Conservation (phyloP, 2,797 vertebrate genomes). For the Mergus octosetaceus region DNA sequence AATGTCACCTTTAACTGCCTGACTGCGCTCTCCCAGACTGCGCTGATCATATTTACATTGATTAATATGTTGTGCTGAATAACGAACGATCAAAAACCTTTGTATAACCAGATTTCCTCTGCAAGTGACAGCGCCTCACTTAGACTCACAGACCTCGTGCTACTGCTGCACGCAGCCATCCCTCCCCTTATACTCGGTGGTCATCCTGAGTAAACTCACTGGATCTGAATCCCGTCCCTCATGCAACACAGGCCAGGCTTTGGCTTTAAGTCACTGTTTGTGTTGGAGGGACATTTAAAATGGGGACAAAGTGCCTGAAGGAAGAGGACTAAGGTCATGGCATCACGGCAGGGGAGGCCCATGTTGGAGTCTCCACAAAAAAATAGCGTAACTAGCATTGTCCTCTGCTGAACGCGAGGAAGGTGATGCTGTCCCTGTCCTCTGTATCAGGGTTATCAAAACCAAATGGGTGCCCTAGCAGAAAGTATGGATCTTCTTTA, state of each 20-base stretch:
- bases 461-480: neutral
- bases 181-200: neutral
- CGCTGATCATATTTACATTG: slow-evolving; percentile 57
- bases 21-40: neutral
- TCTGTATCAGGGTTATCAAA: neutral
- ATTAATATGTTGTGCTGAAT: slow-evolving; percentile 59
- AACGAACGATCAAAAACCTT: slow-evolving; percentile 31
- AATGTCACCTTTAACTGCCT: slow-evolving; percentile 43
- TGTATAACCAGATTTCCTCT: slow-evolving; percentile 14
- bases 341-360: neutral
- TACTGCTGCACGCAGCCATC: neutral
- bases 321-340: neutral
- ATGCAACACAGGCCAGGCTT: neutral
- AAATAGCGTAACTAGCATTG: neutral
- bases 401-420: neutral
- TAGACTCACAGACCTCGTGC: neutral
- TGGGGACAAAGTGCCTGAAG: neutral
- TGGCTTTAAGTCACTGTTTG: neutral
- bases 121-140: neutral
- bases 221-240: neutral
- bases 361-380: neutral
- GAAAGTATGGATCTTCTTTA: neutral
- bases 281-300: neutral
- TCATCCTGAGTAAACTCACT: neutral
- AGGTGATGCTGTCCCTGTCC: neutral